Evolutionary conservation across 2,888 invertebrate genomes (phyloP), one percentile per base, ranked within the genome.

Genomic region (Parasteatoda lunata): DNA sequence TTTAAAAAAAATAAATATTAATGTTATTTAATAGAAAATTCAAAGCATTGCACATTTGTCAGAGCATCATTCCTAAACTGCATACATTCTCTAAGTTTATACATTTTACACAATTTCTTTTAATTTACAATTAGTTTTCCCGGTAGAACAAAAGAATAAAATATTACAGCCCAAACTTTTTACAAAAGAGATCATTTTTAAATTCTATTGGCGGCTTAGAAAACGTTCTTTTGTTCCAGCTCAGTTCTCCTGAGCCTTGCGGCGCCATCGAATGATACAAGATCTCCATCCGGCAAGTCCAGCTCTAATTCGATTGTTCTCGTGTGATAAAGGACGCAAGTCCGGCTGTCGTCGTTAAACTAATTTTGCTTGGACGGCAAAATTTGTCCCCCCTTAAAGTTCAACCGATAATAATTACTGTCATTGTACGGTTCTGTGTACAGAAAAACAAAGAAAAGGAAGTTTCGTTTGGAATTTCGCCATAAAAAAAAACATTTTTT

Each of bases 301-400:
- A 59, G 48, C 47, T 4, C 69, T 75, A 75, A 81, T 75, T 81
- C 75, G 66, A 81, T 73, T 81, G 75, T 75, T 75, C 59, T 15
- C 68, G 45, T 15, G 81, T 81, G 81, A 81, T 75, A 81, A 81
- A 81, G 75, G 81, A 81, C 54, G 81, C 66, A 68, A 68, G 80
- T 54, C 72, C 51, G 47, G 49, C 65, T 30, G 72, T 66, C 81
- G 75, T 81, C 75, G 73, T 75, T 81, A 81, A 81, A 81, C 81
- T 81, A 81, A 81, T 81, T 81, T 81, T 48, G 81, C 69, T 47
- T 7, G 54, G 68, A 75, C 75, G 49, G 75, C 72, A 65, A 59
- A 81, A 75, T 75, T 68, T 59, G 75, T 69, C 75, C 75, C 13
- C 13, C 52, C 75, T 69, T 71, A 49, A 72, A 72, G 75, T 59